These are phyloP conservation scores for Piscicola geometra DNA, from an alignment of 2,888 invertebrate species.

Conservation along the genomic window DNA sequence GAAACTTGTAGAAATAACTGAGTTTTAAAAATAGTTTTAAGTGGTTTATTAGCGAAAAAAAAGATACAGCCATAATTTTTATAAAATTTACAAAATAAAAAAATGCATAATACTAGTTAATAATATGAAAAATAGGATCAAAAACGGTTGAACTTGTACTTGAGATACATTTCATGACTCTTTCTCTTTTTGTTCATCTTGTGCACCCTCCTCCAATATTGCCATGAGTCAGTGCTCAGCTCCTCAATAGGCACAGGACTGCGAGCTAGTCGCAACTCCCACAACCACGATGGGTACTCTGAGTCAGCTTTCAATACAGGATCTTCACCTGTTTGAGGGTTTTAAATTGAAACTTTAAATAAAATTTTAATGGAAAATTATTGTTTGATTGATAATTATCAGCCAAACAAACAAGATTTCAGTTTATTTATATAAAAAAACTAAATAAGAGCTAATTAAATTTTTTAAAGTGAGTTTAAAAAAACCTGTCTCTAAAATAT, in stretches of 20 bases:
- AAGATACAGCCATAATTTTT: too few relatives aligned
- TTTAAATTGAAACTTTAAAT: too few relatives aligned
- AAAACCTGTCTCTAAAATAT: constrained; percentile 63
- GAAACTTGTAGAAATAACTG: too few relatives aligned
- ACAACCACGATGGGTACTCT: constrained; percentile 90
- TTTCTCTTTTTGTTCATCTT: constrained; percentile 36
- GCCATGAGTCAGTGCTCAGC: constrained; percentile 71
- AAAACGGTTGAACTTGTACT: constrained; percentile 21
- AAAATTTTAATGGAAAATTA: too few relatives aligned
- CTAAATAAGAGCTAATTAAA: background rate
- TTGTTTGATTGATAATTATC: too few relatives aligned
- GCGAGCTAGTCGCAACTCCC: constrained; percentile 68
- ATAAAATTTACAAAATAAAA: too few relatives aligned
- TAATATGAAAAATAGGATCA: background rate
- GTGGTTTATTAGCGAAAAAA: too few relatives aligned
- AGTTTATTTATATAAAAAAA: background rate
- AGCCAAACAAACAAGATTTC: too few relatives aligned
- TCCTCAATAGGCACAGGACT: constrained; percentile 66
- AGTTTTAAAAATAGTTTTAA: too few relatives aligned
- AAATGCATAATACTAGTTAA: too few relatives aligned
- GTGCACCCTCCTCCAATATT: constrained; percentile 75
- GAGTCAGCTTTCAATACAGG: constrained; percentile 68
- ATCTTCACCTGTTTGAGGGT: constrained; percentile 71
- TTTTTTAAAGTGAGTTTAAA: background rate
- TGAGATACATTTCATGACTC: background rate